These are phyloP conservation scores for Epirrhoe tristata DNA, from an alignment of 2,888 invertebrate species.

Conservation along the genomic window DNA sequence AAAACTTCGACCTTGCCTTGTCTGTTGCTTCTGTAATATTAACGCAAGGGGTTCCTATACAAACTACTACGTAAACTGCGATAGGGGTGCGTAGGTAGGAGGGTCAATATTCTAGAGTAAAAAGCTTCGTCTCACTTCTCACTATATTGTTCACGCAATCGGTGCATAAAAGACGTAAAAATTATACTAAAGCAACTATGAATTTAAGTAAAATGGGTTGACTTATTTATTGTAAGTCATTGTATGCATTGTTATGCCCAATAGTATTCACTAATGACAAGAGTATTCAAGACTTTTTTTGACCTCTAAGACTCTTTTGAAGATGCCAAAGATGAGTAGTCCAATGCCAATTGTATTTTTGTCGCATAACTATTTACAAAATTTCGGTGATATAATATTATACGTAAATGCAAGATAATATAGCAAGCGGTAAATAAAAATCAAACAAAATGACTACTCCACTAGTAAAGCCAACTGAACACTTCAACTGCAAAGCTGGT, in stretches of 20 bases:
- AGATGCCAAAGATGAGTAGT: no score
- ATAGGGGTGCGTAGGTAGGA: slow-evolving; percentile 6
- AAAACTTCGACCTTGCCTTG: slow-evolving; percentile 24
- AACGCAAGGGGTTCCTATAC: slow-evolving; percentile 6
- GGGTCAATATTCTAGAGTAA: background rate
- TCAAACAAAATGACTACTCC: slow-evolving; percentile 6
- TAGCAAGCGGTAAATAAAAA: background rate
- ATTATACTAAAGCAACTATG: no score
- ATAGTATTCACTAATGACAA: no score
- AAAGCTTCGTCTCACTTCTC: background rate
- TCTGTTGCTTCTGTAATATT: slow-evolving; percentile 8
- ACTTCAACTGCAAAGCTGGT: background rate
- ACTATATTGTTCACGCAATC: background rate
- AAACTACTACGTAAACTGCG: slow-evolving; percentile 6
- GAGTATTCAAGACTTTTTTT: no score
- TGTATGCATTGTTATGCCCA: no score
- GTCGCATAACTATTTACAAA: background rate
- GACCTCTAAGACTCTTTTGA: no score
- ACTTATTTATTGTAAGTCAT: no score
- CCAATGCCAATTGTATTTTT: no score
- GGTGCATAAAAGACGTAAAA: background rate
- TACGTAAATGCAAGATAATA: background rate
- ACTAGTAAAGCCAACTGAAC: background rate
- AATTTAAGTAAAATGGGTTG: background rate
- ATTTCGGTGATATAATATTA: background rate